These are phyloP conservation scores for Drosophila mauritiana DNA, from an alignment of 1,140 invertebrate species.

Conservation along the genomic window DNA sequence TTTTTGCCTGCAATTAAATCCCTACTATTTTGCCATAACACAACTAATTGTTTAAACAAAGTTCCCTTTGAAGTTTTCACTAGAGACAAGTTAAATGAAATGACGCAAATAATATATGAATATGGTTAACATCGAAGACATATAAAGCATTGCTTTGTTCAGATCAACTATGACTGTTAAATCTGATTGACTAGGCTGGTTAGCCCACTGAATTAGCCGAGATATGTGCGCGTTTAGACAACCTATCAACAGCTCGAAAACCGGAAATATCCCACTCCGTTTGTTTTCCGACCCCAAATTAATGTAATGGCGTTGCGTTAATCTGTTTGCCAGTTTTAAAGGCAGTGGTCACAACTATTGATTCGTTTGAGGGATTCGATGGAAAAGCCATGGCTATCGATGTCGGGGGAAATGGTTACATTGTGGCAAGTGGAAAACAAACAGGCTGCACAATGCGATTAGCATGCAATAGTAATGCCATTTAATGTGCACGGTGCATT, in stretches of 20 bases:
- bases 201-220: neutral
- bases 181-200: no score
- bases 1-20: neutral
- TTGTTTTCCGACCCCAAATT: neutral
- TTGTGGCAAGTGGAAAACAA: conserved; percentile 13
- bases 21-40: neutral
- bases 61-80: no score
- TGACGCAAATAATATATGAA: no score
- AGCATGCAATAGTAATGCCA: conserved; percentile 48
- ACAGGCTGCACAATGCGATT: conserved; percentile 44
- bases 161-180: neutral
- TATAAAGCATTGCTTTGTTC: no score
- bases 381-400: conserved; percentile 10
- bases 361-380: neutral
- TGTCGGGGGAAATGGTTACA: conserved; percentile 25
- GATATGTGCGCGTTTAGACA: neutral
- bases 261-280: neutral
- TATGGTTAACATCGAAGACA: no score
- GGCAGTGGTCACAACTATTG: conserved; percentile 18
- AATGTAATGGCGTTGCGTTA: conserved; percentile 19
- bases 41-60: neutral
- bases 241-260: neutral
- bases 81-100: no score
- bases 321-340: conserved; percentile 22
- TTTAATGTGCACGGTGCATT: conserved; percentile 36